Conservation (phyloP, 2,888 invertebrate genomes). For the Sinotaia quadrata region DNA sequence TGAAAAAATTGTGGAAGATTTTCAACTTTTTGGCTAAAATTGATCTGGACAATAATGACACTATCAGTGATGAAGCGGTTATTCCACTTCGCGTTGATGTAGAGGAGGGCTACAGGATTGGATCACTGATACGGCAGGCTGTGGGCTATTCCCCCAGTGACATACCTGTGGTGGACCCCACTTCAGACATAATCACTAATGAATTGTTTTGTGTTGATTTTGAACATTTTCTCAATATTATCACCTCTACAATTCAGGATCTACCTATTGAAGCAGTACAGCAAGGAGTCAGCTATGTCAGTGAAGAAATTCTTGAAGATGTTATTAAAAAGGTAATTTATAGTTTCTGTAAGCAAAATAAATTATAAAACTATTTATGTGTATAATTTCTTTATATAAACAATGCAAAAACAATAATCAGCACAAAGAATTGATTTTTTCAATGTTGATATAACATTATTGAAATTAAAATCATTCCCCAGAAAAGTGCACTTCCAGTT, state of each 20-base stretch:
- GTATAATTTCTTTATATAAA: too few relatives aligned
- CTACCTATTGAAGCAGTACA: conserved; percentile 28
- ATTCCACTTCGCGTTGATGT: conserved; percentile 53
- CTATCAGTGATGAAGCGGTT: not conserved
- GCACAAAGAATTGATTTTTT: too few relatives aligned
- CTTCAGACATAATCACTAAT: conserved; percentile 5
- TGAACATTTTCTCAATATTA: conserved; percentile 32
- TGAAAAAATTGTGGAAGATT: conserved; percentile 71
- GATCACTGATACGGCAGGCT: conserved; percentile 33
- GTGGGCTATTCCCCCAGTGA: conserved; percentile 30
- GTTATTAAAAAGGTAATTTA: conserved; percentile 47
- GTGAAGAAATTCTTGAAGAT: conserved; percentile 42
- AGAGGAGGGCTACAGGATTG: conserved; percentile 54
- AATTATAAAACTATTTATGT: too few relatives aligned
- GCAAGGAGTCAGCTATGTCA: conserved; percentile 36
- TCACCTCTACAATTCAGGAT: conserved; percentile 18
- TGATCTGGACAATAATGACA: conserved; percentile 71
- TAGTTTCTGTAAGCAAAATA: too few relatives aligned
- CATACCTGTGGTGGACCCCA: conserved; percentile 21
- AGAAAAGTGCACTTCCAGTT: too few relatives aligned
- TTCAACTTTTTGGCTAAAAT: conserved; percentile 84
- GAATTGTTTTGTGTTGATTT: conserved; percentile 32
- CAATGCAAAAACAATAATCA: too few relatives aligned
- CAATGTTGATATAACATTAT: too few relatives aligned
- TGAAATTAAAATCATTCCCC: too few relatives aligned